Conservation (phyloP, 1,140 invertebrate genomes). For the Musca vetustissima region DNA sequence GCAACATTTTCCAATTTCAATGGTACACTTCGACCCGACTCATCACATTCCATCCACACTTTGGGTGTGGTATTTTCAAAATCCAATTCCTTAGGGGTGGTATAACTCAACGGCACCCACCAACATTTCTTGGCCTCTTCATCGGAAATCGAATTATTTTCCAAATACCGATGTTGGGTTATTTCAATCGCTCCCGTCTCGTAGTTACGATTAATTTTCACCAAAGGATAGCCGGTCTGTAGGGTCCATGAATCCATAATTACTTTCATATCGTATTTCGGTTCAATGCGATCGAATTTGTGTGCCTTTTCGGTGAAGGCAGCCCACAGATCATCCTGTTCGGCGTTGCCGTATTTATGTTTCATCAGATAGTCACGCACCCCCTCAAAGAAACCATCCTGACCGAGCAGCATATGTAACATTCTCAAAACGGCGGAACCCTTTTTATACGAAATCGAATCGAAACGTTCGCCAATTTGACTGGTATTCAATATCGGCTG, state of each 20-base stretch:
- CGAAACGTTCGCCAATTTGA: slow-evolving; percentile 86
- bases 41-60: slow-evolving; percentile 61
- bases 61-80: slow-evolving; percentile 66
- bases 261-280: slow-evolving; percentile 62
- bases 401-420: slow-evolving; percentile 84
- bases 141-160: slow-evolving; percentile 38
- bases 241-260: slow-evolving; percentile 84
- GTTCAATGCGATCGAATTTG: slow-evolving; percentile 57
- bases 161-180: slow-evolving; percentile 59
- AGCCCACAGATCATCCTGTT: slow-evolving; percentile 82
- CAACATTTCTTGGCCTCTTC: slow-evolving; percentile 48
- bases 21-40: slow-evolving; percentile 36
- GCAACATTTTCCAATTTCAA: slow-evolving; percentile 49
- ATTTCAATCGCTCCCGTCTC: slow-evolving; percentile 58
- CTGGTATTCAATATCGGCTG: slow-evolving; percentile 67
- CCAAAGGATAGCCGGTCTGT: slow-evolving; percentile 78
- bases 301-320: slow-evolving; percentile 67
- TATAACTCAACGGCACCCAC: slow-evolving; percentile 68
- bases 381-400: slow-evolving; percentile 70
- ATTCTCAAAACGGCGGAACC: slow-evolving; percentile 80
- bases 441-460: slow-evolving; percentile 86
- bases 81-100: slow-evolving; percentile 62
- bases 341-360: slow-evolving; percentile 69
- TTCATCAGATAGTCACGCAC: slow-evolving; percentile 67
- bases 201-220: slow-evolving; percentile 69